Percentiles rank a stretch among this genome's conserved stretches.
These are phyloP conservation scores for Thereva unica DNA, from an alignment of 2,888 invertebrate species.

Conservation along the genomic window DNA sequence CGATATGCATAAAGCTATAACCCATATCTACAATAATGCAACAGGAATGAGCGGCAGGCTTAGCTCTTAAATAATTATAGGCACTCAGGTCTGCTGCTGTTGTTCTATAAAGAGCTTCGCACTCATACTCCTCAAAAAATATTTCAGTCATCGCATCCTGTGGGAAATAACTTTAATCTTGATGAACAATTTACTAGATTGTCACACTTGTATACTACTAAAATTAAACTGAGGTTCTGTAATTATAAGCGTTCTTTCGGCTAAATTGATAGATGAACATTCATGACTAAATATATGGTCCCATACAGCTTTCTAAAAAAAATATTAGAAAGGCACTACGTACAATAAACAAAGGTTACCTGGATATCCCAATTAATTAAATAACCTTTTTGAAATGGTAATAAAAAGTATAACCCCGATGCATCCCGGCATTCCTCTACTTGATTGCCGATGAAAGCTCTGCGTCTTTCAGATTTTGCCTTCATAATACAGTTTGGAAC, in stretches of 20 bases:
- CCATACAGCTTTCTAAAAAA: slow-evolving; percentile 84
- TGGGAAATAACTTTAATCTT: slow-evolving; percentile 78
- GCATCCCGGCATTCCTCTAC: slow-evolving; percentile 96
- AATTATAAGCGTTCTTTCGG: slow-evolving; percentile 78
- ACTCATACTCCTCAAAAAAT: slow-evolving; percentile 96
- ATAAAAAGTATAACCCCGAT: slow-evolving; percentile 89
- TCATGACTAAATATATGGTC: slow-evolving; percentile 91
- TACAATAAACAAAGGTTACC: slow-evolving; percentile 38
- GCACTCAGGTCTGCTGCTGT: slow-evolving; percentile 82
- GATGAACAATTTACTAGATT: too few species aligned
- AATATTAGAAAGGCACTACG: neutral
- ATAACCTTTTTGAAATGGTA: slow-evolving; percentile 94
- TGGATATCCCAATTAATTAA: slow-evolving; percentile 93
- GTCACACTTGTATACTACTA: slow-evolving; percentile 71
- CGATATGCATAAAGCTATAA: slow-evolving; percentile 92
- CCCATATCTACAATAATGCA: slow-evolving; percentile 91
- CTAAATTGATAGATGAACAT: slow-evolving; percentile 75
- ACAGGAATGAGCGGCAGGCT: slow-evolving; percentile 64
- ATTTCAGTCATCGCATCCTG: slow-evolving; percentile 95
- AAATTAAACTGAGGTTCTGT: slow-evolving; percentile 97
- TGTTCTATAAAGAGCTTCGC: slow-evolving; percentile 76
- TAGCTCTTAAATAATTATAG: slow-evolving; percentile 62
- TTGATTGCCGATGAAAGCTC: slow-evolving; percentile 92
- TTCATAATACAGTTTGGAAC: slow-evolving; percentile 97
- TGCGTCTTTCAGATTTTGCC: slow-evolving; percentile 92